Evolutionary conservation across 2,113 vertebrate species (phyloP).

Genomic region (Sylvilagus bachmani): DNA sequence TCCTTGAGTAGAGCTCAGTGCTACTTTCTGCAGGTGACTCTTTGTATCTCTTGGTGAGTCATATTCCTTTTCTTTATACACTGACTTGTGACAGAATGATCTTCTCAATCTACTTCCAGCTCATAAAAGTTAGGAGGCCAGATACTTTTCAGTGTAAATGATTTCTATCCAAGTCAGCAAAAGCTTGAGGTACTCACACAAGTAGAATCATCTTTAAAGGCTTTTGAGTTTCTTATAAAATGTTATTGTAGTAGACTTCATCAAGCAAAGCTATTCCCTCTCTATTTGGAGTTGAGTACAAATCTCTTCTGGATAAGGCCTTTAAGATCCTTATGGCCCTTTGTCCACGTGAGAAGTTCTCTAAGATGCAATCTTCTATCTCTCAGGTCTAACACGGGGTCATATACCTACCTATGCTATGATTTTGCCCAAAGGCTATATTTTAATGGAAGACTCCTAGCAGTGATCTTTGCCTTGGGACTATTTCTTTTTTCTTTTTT

Average conservation of each 20-base stretch:
- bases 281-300: not conserved
- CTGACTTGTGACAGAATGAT: not conserved
- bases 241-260: not conserved
- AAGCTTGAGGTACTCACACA: not conserved
- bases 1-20: not conserved
- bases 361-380: not conserved
- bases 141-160: not conserved
- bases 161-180: not conserved
- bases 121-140: not conserved
- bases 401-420: not conserved
- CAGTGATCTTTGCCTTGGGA: conserved; percentile 2
- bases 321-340: not conserved
- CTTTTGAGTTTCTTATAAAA: conserved; percentile 27
- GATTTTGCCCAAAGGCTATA: not conserved
- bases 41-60: not conserved
- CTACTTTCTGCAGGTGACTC: not conserved
- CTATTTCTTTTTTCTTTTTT: too few species aligned
- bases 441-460: not conserved
- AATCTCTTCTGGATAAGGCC: not conserved
- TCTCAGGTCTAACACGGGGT: not conserved
- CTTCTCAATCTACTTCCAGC: not conserved
- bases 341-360: not conserved
- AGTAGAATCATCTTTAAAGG: not conserved
- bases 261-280: not conserved
- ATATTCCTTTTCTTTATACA: not conserved